Conservation (phyloP, 2,797 vertebrate genomes). For the Antennarius maculatus region DNA sequence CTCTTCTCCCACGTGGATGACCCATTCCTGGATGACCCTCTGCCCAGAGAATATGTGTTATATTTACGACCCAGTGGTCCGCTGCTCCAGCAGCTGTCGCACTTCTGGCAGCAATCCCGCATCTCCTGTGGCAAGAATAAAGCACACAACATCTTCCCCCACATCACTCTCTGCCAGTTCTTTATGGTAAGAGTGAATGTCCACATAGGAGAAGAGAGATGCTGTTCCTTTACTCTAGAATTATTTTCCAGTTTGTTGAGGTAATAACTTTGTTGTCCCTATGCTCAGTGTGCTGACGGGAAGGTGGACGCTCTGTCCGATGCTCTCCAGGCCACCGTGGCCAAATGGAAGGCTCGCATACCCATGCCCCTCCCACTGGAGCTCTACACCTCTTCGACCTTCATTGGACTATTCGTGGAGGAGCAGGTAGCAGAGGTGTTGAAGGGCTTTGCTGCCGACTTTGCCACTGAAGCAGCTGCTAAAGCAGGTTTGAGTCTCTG, state of each 20-base stretch:
- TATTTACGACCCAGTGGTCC: conserved; percentile 95
- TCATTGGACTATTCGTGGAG: conserved; percentile 98
- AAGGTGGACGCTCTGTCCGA: conserved; percentile 92
- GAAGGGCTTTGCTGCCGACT: conserved; percentile 94
- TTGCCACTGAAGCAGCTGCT: conserved; percentile 88
- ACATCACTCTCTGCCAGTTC: conserved; percentile 99
- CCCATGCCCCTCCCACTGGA: conserved; percentile 90
- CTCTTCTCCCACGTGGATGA: conserved; percentile 97
- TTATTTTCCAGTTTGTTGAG: conserved; percentile 3
- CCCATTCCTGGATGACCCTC: conserved; percentile 93
- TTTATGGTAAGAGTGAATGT: conserved; percentile 85
- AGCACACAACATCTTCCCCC: conserved; percentile 98
- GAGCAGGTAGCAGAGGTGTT: conserved; percentile 93
- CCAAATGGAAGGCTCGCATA: conserved; percentile 91
- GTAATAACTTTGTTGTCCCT: background rate
- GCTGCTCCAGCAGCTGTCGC: conserved; percentile 92
- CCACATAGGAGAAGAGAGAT: too few relatives aligned
- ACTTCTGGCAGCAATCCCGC: conserved; percentile 98
- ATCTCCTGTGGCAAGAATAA: conserved; percentile 97
- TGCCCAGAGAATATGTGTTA: conserved; percentile 96
- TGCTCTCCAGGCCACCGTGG: conserved; percentile 89
- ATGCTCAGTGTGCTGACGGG: conserved; percentile 89
- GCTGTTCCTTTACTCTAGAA: too few relatives aligned
- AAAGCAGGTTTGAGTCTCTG: conserved; percentile 87
- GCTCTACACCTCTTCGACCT: conserved; percentile 95